phyloP scores from a whole-genome alignment of 2,113 vertebrate genomes.

The Pao palembangensis region DNA sequence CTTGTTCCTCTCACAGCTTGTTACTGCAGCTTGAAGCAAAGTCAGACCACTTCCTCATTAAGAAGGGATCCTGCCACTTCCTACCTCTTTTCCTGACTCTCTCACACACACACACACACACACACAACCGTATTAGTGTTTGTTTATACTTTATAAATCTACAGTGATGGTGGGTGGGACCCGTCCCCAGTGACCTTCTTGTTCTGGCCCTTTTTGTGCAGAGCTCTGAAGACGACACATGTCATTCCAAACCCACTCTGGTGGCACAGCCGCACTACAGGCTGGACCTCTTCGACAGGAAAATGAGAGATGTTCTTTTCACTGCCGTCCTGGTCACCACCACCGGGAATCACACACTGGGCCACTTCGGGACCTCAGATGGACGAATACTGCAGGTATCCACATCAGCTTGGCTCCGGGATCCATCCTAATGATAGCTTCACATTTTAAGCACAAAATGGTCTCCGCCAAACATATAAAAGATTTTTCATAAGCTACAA shows the following conservation, averaged over 20 bases:
- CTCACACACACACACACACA: not conserved
- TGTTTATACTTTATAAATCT: not conserved
- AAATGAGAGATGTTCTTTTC: conserved; percentile 76
- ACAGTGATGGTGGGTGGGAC: not conserved
- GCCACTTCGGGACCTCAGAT: conserved; percentile 85
- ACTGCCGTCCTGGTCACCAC: conserved; percentile 83
- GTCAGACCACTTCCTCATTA: conserved; percentile 30
- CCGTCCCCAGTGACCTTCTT: not conserved
- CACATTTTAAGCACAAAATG: no score
- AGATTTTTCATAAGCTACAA: no score
- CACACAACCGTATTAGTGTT: not conserved
- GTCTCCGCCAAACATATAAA: no score
- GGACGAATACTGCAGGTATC: conserved; percentile 88
- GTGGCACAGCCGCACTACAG: conserved; percentile 71
- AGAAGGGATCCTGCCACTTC: conserved; percentile 7
- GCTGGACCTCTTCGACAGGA: conserved; percentile 85
- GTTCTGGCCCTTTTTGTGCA: conserved; percentile 26
- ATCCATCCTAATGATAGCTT: no score
- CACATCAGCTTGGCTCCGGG: not conserved
- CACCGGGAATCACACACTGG: conserved; percentile 76
- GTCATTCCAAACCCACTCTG: conserved; percentile 80
- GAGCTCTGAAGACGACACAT: conserved; percentile 69
- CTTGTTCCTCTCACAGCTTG: conserved; percentile 25
- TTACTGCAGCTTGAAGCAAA: conserved; percentile 25
- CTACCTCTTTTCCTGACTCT: not conserved